Evolutionary conservation across 2,888 invertebrate species (phyloP), one percentile per base, ranked within the genome.

Genomic region (Drosophila barbarae): DNA sequence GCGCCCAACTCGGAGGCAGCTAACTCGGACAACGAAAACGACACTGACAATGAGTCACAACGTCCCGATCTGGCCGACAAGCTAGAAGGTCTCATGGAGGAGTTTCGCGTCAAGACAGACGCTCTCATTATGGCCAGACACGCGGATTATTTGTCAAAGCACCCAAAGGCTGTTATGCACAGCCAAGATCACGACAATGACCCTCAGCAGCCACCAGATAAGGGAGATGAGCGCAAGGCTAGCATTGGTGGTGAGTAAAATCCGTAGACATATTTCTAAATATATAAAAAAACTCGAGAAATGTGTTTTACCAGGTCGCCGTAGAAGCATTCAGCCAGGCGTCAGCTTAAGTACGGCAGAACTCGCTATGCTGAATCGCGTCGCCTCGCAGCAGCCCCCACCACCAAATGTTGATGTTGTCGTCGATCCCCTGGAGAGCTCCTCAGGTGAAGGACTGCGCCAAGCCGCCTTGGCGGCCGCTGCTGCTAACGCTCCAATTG

Each of bases 91-190:
- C 91, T 92, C 51, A 94, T 95, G 92, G 93, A 92, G 59, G 93
- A 92, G 78, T 93, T 95, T 83, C 92, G 92, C 77, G 90, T 91
- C 41, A 93, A 93, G 86, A 95, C 94, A 72, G 94, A 95, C 88
- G 91, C 91, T 70, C 86, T 94, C 26, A 92, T 93, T 76, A 90
- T 91, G 69, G 91, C 91, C 35, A 91, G 92, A 75, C 92, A 92
- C 88, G 91, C 92, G 71, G 92, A 92, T 69, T 92, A 92, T 80
- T 89, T 92, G 47, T 90, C 91, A 68, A 86, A 77, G 23, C 89
- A 89, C 64, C 90, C 90, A 9, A 88, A 87, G 54, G 88, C 88
- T 0, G 88, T 90, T 0, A 88, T 88, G 87, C 87, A 88, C 36
- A 89, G 89, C 54, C 87, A 85, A 64, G 90, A 89, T 50, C 87